These are phyloP conservation scores for Caenorhabditis afra DNA, from an alignment of 2,888 invertebrate species.

Conservation along the genomic window DNA sequence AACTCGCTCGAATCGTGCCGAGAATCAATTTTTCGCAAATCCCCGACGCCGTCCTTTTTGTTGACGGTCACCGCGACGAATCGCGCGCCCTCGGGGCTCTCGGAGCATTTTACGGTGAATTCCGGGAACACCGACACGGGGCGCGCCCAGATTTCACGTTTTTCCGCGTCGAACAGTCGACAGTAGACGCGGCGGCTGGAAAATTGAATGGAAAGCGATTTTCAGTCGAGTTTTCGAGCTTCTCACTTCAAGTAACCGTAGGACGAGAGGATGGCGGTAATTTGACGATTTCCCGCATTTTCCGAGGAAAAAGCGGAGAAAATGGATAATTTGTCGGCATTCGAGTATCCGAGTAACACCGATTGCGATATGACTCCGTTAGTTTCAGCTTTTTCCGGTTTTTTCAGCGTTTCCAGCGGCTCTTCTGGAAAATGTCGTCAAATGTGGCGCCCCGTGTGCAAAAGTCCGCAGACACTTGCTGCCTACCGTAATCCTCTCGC, in stretches of 20 bases:
- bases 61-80: constrained; percentile 50
- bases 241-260: constrained; percentile 64
- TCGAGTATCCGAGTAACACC: constrained; percentile 54
- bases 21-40: constrained; percentile 22
- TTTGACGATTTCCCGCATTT: constrained; percentile 7
- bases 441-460: neutral
- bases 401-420: neutral
- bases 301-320: constrained; percentile 48
- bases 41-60: constrained; percentile 39
- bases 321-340: constrained; percentile 48
- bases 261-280: constrained; percentile 55
- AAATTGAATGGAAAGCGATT: constrained; percentile 18
- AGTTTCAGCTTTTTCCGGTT: constrained; percentile 1
- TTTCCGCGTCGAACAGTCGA: constrained; percentile 53
- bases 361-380: constrained; percentile 50
- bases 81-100: constrained; percentile 5
- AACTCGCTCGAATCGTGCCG: constrained; percentile 17
- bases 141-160: constrained; percentile 31
- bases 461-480: neutral
- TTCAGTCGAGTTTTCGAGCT: neutral
- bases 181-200: constrained; percentile 65
- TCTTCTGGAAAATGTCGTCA: constrained; percentile 14
- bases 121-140: constrained; percentile 61
- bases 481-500: constrained; percentile 37
- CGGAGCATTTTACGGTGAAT: constrained; percentile 55